Evolutionary conservation across 2,888 invertebrate genomes (phyloP).

Genomic region (Scaptodrosophila latifasciaeformis): DNA sequence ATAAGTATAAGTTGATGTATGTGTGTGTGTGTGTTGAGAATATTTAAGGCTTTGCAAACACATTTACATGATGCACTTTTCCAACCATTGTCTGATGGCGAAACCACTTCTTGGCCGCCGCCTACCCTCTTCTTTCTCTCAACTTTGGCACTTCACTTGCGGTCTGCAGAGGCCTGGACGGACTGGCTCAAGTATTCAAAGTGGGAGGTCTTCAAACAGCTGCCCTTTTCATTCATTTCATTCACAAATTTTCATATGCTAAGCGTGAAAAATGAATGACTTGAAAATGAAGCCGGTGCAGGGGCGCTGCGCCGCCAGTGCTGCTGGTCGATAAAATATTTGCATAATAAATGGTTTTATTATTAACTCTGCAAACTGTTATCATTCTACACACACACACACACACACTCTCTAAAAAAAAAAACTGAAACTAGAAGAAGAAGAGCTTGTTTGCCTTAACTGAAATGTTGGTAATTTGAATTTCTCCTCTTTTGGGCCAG

Average conservation of each 20-base stretch:
- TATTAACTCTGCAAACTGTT: constrained; percentile 62
- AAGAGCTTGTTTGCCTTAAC: too few relatives aligned
- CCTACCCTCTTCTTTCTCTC: too few relatives aligned
- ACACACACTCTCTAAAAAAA: not conserved
- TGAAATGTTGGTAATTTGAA: too few relatives aligned
- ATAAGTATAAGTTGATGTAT: constrained; percentile 20
- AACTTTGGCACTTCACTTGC: too few relatives aligned
- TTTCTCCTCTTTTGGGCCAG: too few relatives aligned
- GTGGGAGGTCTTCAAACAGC: not conserved
- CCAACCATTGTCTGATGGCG: too few relatives aligned
- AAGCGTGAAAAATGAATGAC: constrained; percentile 54
- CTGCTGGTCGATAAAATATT: constrained; percentile 48
- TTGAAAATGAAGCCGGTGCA: not conserved
- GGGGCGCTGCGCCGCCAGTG: not conserved
- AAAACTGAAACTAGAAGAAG: too few relatives aligned
- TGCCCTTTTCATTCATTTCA: constrained; percentile 33
- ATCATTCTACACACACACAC: constrained; percentile 5
- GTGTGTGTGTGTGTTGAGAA: constrained; percentile 27
- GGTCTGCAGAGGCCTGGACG: not conserved
- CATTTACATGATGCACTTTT: constrained; percentile 55
- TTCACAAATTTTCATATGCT: constrained; percentile 46
- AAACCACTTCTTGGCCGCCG: constrained; percentile 12
- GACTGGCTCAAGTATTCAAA: not conserved
- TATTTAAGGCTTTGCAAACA: constrained; percentile 63
- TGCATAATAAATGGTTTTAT: constrained; percentile 66